Conservation (phyloP, 2,888 invertebrate genomes). For the Pteria penguin region DNA sequence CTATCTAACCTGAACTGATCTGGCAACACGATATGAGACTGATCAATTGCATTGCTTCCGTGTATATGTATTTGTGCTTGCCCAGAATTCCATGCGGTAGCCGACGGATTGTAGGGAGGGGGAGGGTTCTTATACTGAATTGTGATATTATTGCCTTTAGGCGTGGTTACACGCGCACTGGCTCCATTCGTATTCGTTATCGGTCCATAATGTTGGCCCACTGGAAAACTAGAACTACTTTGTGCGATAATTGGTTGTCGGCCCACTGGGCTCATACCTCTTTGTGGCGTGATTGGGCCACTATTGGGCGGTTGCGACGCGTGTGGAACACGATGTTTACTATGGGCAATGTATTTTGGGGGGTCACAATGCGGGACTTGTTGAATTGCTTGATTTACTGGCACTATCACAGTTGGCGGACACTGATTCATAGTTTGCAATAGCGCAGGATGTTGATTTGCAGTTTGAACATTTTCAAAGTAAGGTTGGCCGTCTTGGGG, state of each 20-base stretch:
- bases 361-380: not conserved
- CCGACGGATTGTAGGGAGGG: slow-evolving; percentile 46
- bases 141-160: slow-evolving; percentile 46
- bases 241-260: slow-evolving; percentile 85
- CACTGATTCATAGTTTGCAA: slow-evolving; percentile 33
- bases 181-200: not conserved
- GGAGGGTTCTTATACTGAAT: slow-evolving; percentile 54
- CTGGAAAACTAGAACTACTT: slow-evolving; percentile 21
- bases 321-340: slow-evolving; percentile 25
- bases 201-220: not conserved
- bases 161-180: slow-evolving; percentile 18
- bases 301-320: slow-evolving; percentile 49
- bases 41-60: slow-evolving; percentile 39
- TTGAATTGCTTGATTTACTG: slow-evolving; percentile 19
- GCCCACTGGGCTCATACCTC: slow-evolving; percentile 88
- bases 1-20: slow-evolving; percentile 31
- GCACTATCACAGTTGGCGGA: slow-evolving; percentile 43
- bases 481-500: slow-evolving; percentile 50
- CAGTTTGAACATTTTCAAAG: slow-evolving; percentile 24
- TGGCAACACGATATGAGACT: not conserved
- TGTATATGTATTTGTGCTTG: slow-evolving; percentile 47
- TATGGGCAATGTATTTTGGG: slow-evolving; percentile 31
- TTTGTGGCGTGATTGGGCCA: slow-evolving; percentile 66
- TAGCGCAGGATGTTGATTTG: slow-evolving; percentile 34
- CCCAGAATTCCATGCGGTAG: slow-evolving; percentile 5